Conservation (phyloP, 2,797 vertebrate genomes). For the Ispidina lecontei region DNA sequence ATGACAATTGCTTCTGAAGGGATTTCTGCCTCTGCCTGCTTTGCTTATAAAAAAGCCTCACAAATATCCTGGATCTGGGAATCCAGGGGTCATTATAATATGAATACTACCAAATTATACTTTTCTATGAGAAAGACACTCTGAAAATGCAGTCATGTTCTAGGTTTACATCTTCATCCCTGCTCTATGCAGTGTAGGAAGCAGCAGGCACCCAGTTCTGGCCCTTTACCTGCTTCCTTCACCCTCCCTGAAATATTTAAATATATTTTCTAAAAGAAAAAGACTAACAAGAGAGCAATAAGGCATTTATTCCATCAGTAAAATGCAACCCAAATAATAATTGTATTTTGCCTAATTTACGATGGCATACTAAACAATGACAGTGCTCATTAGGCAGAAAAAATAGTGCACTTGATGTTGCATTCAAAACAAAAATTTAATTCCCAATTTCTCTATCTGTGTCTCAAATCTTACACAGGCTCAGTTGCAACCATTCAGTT, state of each 20-base stretch:
- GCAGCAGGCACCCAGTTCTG: rapidly evolving
- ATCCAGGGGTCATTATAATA: not conserved
- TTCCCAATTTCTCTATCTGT: not conserved
- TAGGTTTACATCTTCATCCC: not conserved
- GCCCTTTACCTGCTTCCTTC: not conserved
- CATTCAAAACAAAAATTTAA: not conserved
- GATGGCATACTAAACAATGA: not conserved
- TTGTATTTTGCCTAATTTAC: not conserved
- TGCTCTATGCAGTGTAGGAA: rapidly evolving
- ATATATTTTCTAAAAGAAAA: not conserved
- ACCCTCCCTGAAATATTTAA: not conserved
- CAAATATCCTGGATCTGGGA: not conserved
- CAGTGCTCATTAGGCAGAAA: not conserved
- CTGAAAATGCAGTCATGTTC: not conserved
- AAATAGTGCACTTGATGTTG: not conserved
- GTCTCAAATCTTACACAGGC: not conserved
- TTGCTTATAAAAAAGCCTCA: not conserved
- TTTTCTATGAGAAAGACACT: not conserved
- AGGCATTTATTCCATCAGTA: not conserved
- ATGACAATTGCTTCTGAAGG: not conserved
- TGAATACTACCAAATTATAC: not conserved
- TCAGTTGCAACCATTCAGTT: not conserved
- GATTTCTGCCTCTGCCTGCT: not conserved
- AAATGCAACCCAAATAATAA: not conserved
- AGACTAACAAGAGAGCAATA: not conserved